phyloP scores from a whole-genome alignment of 2,888 invertebrate genomes.

The Cerastis rubricosa region DNA sequence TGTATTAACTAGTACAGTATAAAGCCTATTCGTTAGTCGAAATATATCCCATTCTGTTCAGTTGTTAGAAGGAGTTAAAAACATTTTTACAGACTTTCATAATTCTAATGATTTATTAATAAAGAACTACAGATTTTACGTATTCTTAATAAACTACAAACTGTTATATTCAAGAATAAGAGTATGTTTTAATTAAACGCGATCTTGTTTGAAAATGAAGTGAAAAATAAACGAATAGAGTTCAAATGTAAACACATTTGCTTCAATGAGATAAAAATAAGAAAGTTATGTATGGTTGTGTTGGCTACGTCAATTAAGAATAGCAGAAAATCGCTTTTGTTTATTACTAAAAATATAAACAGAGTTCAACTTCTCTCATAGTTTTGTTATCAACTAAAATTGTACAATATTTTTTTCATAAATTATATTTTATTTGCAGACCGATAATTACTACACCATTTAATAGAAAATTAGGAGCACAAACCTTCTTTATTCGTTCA shows the following conservation, averaged over 20 bases:
- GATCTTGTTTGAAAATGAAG: constrained; percentile 12
- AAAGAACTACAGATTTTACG: neutral
- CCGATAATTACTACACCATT: neutral
- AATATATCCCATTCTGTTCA: neutral
- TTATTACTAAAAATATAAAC: constrained; percentile 6
- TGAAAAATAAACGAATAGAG: constrained; percentile 22
- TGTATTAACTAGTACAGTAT: neutral
- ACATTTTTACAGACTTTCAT: neutral
- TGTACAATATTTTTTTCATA: neutral
- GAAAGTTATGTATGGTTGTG: constrained; percentile 31
- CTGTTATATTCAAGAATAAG: neutral
- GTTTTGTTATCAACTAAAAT: neutral
- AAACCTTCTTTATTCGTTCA: neutral
- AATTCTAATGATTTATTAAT: neutral
- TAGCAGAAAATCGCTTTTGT: constrained; percentile 1
- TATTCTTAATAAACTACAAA: constrained; percentile 17
- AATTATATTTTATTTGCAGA: neutral
- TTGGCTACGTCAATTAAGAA: constrained; percentile 22
- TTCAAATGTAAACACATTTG: constrained; percentile 37
- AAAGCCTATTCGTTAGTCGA: neutral
- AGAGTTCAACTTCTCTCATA: neutral
- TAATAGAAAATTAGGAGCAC: neutral
- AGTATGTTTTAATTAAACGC: constrained; percentile 19
- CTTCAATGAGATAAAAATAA: constrained; percentile 45
- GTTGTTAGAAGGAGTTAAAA: neutral